Conservation (phyloP, 2,113 vertebrate genomes). For the Ariopsis seemanni region DNA sequence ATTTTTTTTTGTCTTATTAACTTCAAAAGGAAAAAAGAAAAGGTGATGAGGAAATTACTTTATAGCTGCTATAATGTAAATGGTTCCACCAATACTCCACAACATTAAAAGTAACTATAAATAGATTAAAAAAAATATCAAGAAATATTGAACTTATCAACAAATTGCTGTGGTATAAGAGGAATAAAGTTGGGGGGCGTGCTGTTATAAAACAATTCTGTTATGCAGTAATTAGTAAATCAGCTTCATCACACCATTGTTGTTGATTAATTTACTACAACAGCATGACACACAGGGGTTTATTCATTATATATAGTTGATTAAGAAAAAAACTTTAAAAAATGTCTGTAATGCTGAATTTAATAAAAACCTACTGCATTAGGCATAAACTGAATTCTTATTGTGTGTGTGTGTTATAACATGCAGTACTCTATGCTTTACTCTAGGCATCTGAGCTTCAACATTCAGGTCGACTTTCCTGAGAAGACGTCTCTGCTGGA, state of each 20-base stretch:
- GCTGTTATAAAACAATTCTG: not conserved
- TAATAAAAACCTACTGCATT: not conserved
- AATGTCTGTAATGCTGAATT: not conserved
- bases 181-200: not conserved
- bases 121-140: not conserved
- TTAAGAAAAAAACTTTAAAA: not conserved
- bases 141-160: not conserved
- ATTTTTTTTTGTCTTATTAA: no score
- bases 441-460: not conserved
- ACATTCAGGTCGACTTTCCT: conserved; percentile 22
- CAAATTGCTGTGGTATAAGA: not conserved
- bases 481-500: conserved; percentile 9
- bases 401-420: not conserved
- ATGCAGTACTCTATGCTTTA: not conserved
- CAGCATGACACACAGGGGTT: not conserved
- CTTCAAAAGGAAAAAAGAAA: no score
- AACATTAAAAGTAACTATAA: not conserved
- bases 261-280: not conserved
- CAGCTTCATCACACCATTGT: not conserved
- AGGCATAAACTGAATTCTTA: not conserved
- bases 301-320: not conserved
- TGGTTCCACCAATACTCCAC: not conserved
- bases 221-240: not conserved
- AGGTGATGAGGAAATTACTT: not conserved
- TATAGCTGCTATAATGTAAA: not conserved